These are phyloP conservation scores for Campaea margaritaria DNA, from an alignment of 2,888 invertebrate species.

Conservation along the genomic window DNA sequence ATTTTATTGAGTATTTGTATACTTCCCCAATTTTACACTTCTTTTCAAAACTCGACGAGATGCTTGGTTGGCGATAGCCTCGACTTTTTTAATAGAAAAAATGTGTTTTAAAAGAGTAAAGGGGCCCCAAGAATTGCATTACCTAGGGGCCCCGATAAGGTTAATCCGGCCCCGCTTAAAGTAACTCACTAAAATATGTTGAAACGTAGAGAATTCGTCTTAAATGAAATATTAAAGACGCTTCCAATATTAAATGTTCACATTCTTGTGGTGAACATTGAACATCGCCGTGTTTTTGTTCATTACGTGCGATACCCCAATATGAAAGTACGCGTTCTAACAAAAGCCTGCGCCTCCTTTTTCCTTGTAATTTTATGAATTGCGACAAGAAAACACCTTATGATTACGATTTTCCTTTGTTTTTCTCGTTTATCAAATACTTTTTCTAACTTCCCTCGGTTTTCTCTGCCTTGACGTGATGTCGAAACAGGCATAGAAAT, in stretches of 20 bases:
- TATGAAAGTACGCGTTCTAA: conserved; percentile 12
- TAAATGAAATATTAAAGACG: too few species aligned
- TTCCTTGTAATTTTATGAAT: conserved; percentile 27
- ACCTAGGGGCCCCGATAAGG: too few species aligned
- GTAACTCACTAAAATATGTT: too few species aligned
- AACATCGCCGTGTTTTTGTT: conserved; percentile 8
- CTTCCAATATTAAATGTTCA: neutral
- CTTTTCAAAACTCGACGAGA: too few species aligned
- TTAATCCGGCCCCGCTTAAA: too few species aligned
- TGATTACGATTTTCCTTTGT: conserved; percentile 20
- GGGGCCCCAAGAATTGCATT: too few species aligned
- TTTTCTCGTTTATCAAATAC: conserved; percentile 19
- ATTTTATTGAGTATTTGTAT: too few species aligned
- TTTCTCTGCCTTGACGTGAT: neutral
- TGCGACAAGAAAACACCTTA: conserved; percentile 21
- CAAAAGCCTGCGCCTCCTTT: conserved; percentile 14
- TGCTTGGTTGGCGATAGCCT: too few species aligned
- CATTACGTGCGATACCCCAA: conserved; percentile 6
- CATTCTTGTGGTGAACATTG: conserved; percentile 2
- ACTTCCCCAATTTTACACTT: too few species aligned
- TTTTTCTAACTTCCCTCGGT: conserved; percentile 3
- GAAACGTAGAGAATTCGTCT: too few species aligned
- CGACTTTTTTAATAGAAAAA: too few species aligned
- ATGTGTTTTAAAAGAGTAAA: too few species aligned
- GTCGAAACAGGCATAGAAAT: neutral